phyloP scores from a whole-genome alignment of 2,888 invertebrate species.

The Tyria jacobaeae region DNA sequence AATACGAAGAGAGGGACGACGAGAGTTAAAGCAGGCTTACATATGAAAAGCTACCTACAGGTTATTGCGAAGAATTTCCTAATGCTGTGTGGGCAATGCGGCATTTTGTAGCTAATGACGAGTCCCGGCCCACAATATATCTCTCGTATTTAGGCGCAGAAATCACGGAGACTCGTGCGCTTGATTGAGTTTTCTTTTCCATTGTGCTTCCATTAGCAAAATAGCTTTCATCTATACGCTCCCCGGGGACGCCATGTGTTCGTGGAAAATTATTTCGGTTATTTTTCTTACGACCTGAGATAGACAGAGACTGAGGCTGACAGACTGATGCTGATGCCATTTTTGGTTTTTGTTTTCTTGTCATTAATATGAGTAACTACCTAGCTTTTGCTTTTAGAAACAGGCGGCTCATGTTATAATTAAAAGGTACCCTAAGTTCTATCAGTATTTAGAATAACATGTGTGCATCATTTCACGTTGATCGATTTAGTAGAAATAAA shows the following conservation, averaged over 20 bases:
- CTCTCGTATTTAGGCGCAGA: slow-evolving; percentile 82
- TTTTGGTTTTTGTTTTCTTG: slow-evolving; percentile 31
- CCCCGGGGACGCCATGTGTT: slow-evolving; percentile 75
- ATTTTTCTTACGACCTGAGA: slow-evolving; percentile 68
- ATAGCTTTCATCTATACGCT: slow-evolving; percentile 77
- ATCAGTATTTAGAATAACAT: too few relatives aligned
- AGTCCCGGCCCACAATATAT: slow-evolving; percentile 77
- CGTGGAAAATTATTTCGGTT: slow-evolving; percentile 77
- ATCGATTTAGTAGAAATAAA: too few relatives aligned
- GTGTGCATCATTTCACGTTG: too few relatives aligned
- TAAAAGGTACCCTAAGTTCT: too few relatives aligned
- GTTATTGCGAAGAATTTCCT: slow-evolving; percentile 73
- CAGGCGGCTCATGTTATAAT: too few relatives aligned
- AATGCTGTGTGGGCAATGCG: slow-evolving; percentile 65
- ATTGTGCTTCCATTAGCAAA: slow-evolving; percentile 83
- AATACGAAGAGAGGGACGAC: slow-evolving; percentile 55
- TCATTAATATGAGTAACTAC: slow-evolving; percentile 10
- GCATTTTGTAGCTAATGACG: slow-evolving; percentile 78
- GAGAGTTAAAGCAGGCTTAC: slow-evolving; percentile 69
- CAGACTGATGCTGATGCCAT: slow-evolving; percentile 34
- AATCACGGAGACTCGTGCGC: slow-evolving; percentile 82
- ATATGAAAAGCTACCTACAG: slow-evolving; percentile 74
- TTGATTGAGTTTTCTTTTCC: slow-evolving; percentile 85
- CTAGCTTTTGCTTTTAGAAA: not conserved
- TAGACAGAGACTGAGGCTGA: too few relatives aligned